These are phyloP conservation scores for Xyliphius kryptos DNA, from an alignment of 2,113 vertebrate genomes.

Conservation along the genomic window DNA sequence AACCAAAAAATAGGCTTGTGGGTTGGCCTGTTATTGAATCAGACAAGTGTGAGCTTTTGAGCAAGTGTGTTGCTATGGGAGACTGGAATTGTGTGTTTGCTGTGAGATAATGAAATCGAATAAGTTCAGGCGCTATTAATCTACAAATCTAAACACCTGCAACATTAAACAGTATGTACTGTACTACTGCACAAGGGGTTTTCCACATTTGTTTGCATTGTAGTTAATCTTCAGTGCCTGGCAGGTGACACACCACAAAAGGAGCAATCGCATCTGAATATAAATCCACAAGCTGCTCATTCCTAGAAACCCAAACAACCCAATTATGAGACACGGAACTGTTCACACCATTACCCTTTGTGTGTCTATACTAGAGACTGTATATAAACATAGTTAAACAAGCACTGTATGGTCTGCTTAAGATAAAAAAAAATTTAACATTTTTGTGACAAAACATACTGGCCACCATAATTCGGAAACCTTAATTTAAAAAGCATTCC, in stretches of 20 bases:
- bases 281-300: constrained; percentile 13
- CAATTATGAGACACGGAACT: too few species aligned
- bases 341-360: too few species aligned
- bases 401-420: too few species aligned
- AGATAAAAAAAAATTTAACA: too few species aligned
- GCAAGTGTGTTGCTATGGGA: constrained; percentile 28
- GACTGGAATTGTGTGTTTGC: constrained; percentile 21
- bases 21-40: constrained; percentile 18
- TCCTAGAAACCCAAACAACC: constrained; percentile 9
- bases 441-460: too few species aligned
- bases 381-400: too few species aligned
- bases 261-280: constrained; percentile 6
- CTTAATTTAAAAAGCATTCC: too few species aligned
- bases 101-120: constrained; percentile 29
- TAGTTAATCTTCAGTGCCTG: constrained; percentile 18
- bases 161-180: constrained; percentile 9
- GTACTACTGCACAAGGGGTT: neutral
- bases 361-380: too few species aligned
- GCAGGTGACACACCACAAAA: constrained; percentile 28
- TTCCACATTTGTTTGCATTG: constrained; percentile 16
- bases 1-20: constrained; percentile 19
- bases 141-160: constrained; percentile 36
- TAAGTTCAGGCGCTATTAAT: constrained; percentile 16
- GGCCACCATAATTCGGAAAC: too few species aligned
- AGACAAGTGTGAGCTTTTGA: constrained; percentile 28